Conservation (phyloP, 2,113 vertebrate species). For the Phycodurus eques region DNA sequence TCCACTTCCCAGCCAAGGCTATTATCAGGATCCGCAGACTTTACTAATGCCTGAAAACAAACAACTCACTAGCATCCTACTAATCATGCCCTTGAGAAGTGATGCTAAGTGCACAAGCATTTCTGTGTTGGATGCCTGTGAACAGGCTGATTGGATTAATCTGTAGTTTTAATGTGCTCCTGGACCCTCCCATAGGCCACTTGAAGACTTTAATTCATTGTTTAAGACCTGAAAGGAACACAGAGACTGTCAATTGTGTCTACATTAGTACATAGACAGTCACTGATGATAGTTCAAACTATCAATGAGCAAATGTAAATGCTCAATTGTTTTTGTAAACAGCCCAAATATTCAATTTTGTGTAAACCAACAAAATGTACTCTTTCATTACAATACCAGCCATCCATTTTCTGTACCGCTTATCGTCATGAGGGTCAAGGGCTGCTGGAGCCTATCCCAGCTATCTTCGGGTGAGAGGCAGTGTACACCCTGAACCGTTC, state of each 20-base stretch:
- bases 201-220: constrained; percentile 28
- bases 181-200: constrained; percentile 53
- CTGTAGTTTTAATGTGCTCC: constrained; percentile 63
- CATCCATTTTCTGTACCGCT: too few relatives aligned
- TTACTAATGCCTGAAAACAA: constrained; percentile 70
- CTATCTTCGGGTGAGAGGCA: too few relatives aligned
- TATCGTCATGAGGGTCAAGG: too few relatives aligned
- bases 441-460: too few relatives aligned
- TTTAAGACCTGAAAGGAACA: constrained; percentile 34
- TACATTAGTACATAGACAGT: constrained; percentile 30
- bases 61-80: constrained; percentile 67
- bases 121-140: constrained; percentile 63
- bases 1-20: constrained; percentile 68
- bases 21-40: constrained; percentile 69
- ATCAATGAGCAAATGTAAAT: constrained; percentile 10
- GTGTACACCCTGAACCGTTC: too few relatives aligned
- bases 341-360: neutral
- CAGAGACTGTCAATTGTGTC: constrained; percentile 32
- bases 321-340: constrained; percentile 4
- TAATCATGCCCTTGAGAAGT: constrained; percentile 72
- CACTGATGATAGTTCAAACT: constrained; percentile 28
- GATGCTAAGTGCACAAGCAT: constrained; percentile 60
- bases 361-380: neutral
- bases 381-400: neutral
- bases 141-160: constrained; percentile 71